phyloP scores from a whole-genome alignment of 1,140 invertebrate genomes.

The Pseudomyrmex cubaensis region DNA sequence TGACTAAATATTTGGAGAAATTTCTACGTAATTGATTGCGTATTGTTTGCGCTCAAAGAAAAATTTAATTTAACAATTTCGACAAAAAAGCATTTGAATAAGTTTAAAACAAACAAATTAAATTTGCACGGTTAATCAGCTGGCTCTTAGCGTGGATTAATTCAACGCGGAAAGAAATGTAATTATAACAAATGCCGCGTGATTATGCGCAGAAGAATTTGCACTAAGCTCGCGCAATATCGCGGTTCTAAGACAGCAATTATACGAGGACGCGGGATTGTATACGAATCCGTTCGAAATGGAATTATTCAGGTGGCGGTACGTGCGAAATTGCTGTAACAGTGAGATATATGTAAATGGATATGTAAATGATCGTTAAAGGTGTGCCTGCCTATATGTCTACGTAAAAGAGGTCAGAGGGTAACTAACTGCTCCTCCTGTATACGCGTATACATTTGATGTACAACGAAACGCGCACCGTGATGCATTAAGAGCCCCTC shows the following conservation, averaged over 20 bases:
- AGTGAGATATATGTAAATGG: conserved; percentile 56
- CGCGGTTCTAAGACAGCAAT: conserved; percentile 27
- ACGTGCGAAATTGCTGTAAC: conserved; percentile 50
- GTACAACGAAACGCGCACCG: conserved; percentile 49
- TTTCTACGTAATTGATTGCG: neutral
- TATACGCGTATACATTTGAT: conserved; percentile 55
- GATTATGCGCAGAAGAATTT: conserved; percentile 36
- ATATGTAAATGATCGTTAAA: conserved; percentile 62
- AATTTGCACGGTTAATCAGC: neutral
- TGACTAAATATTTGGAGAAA: neutral
- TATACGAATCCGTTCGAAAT: conserved; percentile 12
- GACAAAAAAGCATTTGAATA: neutral
- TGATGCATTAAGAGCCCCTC: conserved; percentile 64
- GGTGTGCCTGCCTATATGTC: conserved; percentile 30
- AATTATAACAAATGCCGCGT: conserved; percentile 5
- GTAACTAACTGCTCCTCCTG: conserved; percentile 38
- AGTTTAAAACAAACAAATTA: neutral
- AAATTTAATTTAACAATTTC: neutral
- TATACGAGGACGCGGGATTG: conserved; percentile 24
- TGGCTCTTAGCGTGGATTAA: neutral
- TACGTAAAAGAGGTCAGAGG: conserved; percentile 58
- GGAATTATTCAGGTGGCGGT: conserved; percentile 39
- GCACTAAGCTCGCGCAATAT: neutral
- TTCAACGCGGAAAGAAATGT: conserved; percentile 10
- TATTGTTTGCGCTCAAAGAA: neutral